These are phyloP conservation scores for Salvelinus alpinus DNA, from an alignment of 2,113 vertebrate species.

Conservation along the genomic window DNA sequence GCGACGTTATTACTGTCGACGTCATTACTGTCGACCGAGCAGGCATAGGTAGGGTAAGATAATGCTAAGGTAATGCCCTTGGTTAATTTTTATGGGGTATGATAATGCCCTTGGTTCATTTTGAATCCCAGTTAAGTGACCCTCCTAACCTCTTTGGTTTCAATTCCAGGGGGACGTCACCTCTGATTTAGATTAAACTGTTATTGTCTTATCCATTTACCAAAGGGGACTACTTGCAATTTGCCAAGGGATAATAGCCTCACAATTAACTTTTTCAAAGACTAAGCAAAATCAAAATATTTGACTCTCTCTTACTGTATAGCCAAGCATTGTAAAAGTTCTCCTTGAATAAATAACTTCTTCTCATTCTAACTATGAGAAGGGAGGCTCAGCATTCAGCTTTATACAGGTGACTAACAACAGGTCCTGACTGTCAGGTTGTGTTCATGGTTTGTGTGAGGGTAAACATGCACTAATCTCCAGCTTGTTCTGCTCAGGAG, in stretches of 20 bases:
- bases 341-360: background rate
- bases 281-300: background rate
- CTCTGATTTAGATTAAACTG: background rate
- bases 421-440: conserved; percentile 30
- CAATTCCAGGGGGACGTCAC: background rate
- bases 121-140: background rate
- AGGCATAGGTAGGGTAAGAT: conserved; percentile 7
- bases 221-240: background rate
- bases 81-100: background rate
- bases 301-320: background rate
- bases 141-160: background rate
- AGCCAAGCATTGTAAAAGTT: background rate
- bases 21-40: background rate
- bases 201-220: background rate
- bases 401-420: conserved; percentile 11
- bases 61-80: background rate
- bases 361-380: background rate
- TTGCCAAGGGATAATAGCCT: background rate
- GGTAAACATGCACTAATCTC: conserved; percentile 66
- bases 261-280: background rate
- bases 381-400: background rate
- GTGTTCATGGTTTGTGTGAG: conserved; percentile 39
- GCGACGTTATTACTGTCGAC: conserved; percentile 50
- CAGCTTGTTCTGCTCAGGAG: conserved; percentile 72
- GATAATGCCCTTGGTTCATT: background rate